Conservation (phyloP, 2,113 vertebrate species). For the Ia io region DNA sequence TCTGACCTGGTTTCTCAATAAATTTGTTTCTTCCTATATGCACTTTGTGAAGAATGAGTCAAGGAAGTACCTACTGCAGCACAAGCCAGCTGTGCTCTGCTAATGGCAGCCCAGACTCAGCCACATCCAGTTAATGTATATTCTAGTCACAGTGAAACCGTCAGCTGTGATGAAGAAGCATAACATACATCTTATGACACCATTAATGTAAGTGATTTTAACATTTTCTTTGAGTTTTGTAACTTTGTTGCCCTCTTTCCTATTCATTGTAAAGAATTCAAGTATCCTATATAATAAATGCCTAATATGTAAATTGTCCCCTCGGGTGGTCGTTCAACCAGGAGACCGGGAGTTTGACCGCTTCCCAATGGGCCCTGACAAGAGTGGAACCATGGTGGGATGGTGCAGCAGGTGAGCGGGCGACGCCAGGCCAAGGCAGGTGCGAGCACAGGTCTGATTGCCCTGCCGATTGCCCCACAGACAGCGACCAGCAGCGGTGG, state of each 20-base stretch:
- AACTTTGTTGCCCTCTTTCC: background rate
- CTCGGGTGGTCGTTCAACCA: no score
- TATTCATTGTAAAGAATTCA: background rate
- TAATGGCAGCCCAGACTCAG: background rate
- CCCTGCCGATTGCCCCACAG: no score
- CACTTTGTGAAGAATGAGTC: background rate
- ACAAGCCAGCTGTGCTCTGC: background rate
- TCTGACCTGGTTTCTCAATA: slow-evolving; percentile 23
- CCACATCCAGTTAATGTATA: accelerated
- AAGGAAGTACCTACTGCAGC: background rate
- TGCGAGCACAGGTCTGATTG: no score
- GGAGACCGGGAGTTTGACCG: no score
- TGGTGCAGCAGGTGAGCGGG: no score
- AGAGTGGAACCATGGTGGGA: no score
- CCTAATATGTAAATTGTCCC: no score
- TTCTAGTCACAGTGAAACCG: no score
- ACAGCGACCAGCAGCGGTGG: no score
- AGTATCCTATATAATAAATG: background rate
- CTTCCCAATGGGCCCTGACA: no score
- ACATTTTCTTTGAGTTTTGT: background rate
- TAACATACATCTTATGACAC: background rate
- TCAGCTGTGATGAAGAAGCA: background rate
- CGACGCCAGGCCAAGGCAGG: no score
- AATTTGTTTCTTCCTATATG: background rate
- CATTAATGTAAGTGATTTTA: background rate